Evolutionary conservation across 2,797 vertebrate genomes (phyloP), one percentile per base, ranked within the genome.

Genomic region (Ibycter americanus): DNA sequence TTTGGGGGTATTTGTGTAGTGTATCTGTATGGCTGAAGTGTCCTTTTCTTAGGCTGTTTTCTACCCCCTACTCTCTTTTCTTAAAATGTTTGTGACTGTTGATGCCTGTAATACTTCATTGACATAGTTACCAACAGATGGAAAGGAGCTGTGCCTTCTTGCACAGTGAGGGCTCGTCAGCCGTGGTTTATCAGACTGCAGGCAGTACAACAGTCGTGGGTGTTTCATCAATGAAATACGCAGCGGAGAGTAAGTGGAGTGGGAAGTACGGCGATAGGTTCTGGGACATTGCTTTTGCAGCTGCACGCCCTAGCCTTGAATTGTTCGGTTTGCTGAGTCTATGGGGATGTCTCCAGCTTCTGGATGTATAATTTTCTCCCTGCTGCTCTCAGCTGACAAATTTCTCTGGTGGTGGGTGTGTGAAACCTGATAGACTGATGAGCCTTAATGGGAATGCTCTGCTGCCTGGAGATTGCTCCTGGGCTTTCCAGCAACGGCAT

Each of bases 121-220:
- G 66, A 11, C 23, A 20, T 2, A 19, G 31, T 32, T 70, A 29
- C 20, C 44, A 42, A 3, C 11, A 61, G n/a, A 46, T 12, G 23
- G 49, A 56, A 63, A 70, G 31, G 36, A 63, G 36, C 26, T 67
- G 34, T 73, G 51, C 47, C 51, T 79, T 42, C 55, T 49, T 42
- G 38, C 46, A 14, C 25, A 18, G 31, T 4, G 17, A 79, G 52
- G 22, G 18, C 42, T 67, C 10, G 15, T 31, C 55, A 46, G 52
- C 59, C 1, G 1, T 0, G 0, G 6, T 31, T 78, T 49, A 32
- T 73, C 76, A 83, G 61, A 17, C 40, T 31, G 27, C 29, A 61
- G 65, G 32, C 1, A 0, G 9, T 46, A 63, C 49, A 54, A 7
- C 21, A 47, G 4, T 54, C 0, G 0, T 8, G 77, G 38, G 36